Base-by-base conservation (phyloP, 2,888 invertebrate species). In the Conus canariensis region DNA sequence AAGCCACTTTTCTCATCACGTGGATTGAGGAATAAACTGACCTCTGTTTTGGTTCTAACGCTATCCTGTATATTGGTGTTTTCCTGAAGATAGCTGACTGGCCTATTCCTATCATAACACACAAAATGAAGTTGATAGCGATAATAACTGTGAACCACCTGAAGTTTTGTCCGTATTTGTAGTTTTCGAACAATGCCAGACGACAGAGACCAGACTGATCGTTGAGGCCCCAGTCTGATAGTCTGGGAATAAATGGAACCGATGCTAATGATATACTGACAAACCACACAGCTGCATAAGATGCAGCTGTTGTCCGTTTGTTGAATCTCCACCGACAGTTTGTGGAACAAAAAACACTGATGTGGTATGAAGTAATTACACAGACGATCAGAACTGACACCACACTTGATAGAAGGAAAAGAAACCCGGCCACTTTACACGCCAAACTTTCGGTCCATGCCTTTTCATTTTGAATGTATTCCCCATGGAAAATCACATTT, bases 151-250 rank as follows among this genome's bases (percentile, higher is more conserved):
- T 77, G 30, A 77, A 10, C 77, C 77, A 77, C 30, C 77, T 77
- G 77, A 77, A 25, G 10, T 25, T 6, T 77, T 77, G 77, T 9
- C 25, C 19, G 19, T 7, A 77, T 8, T 8, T 77, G 30, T 30
- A 77, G 19, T 19, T 0, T 9, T 77, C 12, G 5, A 77, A 77
- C 19, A 77, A 30, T 25, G 77, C 77, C 77, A 77, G 30, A 25
- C 77, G 77, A 77, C 77, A 77, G 5, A 77, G 77, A 77, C 77
- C 77, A 30, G 77, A 77, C 77, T 77, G 77, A 77, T 16, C 77
- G 10, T 8, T 8, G 16, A 77, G 77, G 30, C 77, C 77, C 30
- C 8, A 77, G 77, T 77, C 6, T 25, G 77, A 77, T 9, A 77
- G 25, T 77, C 77, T 16, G 25, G 77, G 77, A 77, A 77, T 8